Conservation (phyloP, 2,113 vertebrate genomes). For the Pelobates fuscus region DNA sequence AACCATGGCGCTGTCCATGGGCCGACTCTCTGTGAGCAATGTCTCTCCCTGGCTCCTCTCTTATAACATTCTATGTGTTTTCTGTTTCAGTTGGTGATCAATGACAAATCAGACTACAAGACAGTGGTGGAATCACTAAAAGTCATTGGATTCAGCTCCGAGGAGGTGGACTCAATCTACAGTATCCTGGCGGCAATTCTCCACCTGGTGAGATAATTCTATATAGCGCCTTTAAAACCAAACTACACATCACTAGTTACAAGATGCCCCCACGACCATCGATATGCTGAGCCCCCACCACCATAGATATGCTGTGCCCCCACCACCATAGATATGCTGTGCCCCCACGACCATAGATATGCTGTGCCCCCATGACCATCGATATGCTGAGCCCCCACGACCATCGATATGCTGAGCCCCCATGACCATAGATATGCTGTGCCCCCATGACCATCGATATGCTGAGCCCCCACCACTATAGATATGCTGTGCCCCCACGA, state of each 20-base stretch:
- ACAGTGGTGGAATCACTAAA: constrained; percentile 76
- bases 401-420: too few species aligned
- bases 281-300: background rate
- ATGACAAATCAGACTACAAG: constrained; percentile 68
- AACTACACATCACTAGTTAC: too few species aligned
- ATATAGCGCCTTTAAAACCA: too few species aligned
- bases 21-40: background rate
- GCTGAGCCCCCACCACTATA: too few species aligned
- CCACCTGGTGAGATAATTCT: constrained; percentile 77
- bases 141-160: constrained; percentile 79
- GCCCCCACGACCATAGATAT: too few species aligned
- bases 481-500: too few species aligned
- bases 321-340: too few species aligned
- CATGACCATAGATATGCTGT: too few species aligned
- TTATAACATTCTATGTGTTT: background rate
- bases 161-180: constrained; percentile 75
- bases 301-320: background rate
- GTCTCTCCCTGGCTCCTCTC: background rate
- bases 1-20: background rate
- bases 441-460: too few species aligned
- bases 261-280: too few species aligned
- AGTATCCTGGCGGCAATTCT: constrained; percentile 82
- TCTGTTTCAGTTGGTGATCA: constrained; percentile 53
- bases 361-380: too few species aligned
- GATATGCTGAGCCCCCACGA: too few species aligned